Evolutionary conservation across 2,888 invertebrate genomes (phyloP).

Genomic region (Machimus atricapillus): DNA sequence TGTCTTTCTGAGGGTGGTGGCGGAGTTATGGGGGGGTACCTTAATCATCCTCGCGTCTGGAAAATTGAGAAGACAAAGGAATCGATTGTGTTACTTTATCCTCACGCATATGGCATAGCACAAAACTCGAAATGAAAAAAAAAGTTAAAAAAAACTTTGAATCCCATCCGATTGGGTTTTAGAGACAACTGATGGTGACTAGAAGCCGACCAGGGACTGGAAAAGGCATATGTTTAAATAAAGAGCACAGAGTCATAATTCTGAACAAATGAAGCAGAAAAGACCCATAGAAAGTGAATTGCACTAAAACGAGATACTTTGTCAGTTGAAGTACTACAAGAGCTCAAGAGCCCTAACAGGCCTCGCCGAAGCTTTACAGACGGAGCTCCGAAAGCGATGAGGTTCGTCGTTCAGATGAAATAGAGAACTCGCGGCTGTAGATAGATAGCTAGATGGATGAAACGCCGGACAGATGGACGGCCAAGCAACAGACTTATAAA

Average conservation of each 20-base stretch:
- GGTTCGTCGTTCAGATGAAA: not conserved
- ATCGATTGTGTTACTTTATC: not conserved
- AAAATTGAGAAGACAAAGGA: not conserved
- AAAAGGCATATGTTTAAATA: not conserved
- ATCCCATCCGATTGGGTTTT: not conserved
- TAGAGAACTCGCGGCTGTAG: not conserved
- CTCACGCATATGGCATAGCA: not conserved
- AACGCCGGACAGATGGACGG: not conserved
- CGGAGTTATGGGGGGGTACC: not conserved
- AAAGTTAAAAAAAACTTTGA: not conserved
- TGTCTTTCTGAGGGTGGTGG: not conserved
- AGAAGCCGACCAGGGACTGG: not conserved
- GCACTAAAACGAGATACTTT: not conserved
- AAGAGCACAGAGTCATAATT: conserved; percentile 7
- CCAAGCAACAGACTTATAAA: not conserved
- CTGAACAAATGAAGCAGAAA: conserved; percentile 15
- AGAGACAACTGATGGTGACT: not conserved
- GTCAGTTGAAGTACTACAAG: not conserved
- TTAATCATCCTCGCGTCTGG: not conserved
- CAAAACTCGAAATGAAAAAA: not conserved
- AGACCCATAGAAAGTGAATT: conserved; percentile 3
- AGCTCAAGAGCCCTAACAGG: not conserved
- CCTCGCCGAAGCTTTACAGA: not conserved
- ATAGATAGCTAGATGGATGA: not conserved
- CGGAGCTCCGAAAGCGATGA: not conserved